These are phyloP conservation scores for Squalus acanthias DNA, from an alignment of 2,797 vertebrate species.

Conservation along the genomic window DNA sequence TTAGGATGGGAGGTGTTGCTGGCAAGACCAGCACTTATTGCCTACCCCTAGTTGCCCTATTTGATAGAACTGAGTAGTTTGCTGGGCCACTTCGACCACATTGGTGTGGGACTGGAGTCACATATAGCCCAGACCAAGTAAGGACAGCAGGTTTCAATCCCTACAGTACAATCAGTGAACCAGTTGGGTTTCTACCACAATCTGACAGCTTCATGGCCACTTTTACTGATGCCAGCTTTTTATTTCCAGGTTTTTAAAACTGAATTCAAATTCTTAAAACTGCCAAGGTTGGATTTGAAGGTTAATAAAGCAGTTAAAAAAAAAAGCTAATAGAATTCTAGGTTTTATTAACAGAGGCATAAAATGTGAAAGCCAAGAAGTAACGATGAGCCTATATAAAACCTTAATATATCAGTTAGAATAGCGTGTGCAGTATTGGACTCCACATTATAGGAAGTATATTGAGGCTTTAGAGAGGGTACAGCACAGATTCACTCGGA, in stretches of 20 bases:
- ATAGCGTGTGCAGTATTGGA: neutral
- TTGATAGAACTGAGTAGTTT: neutral
- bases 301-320: neutral
- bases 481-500: neutral
- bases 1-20: no score
- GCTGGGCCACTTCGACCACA: neutral
- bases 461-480: neutral
- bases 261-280: neutral
- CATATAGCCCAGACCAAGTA: neutral
- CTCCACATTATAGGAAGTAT: no score
- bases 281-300: neutral
- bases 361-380: neutral
- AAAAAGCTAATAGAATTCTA: neutral
- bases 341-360: neutral
- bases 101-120: neutral
- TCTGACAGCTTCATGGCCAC: neutral
- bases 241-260: neutral
- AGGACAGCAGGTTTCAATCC: neutral
- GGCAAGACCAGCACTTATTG: neutral
- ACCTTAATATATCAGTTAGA: neutral
- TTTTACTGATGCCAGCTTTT: neutral
- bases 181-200: neutral
- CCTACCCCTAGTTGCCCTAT: neutral
- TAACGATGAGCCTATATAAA: neutral
- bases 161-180: neutral